Percentiles rank a stretch among this genome's conserved stretches.
Conservation (phyloP, 2,888 invertebrate genomes). For the Mellilla xanthometata region DNA sequence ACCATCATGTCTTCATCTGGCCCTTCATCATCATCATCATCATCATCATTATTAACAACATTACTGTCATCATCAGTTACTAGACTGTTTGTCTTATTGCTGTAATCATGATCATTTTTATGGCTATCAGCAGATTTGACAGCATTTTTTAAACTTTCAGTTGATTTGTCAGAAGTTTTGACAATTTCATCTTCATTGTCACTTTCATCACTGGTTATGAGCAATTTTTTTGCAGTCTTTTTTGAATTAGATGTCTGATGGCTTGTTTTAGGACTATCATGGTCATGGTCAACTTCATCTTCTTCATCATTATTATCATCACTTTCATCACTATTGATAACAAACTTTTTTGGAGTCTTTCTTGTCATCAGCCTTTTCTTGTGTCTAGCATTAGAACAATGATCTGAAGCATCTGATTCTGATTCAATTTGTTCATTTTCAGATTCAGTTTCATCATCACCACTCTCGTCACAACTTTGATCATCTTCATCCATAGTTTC, state of each 20-base stretch:
- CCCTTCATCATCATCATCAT: constrained; percentile 44
- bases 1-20: constrained; percentile 68
- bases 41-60: constrained; percentile 16
- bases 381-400: too few species aligned
- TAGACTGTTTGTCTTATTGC: background rate
- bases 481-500: constrained; percentile 10
- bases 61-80: constrained; percentile 12
- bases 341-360: background rate
- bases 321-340: background rate
- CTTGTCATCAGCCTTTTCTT: constrained; percentile 12
- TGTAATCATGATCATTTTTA: constrained; percentile 3
- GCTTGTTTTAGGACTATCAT: background rate
- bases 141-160: background rate
- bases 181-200: constrained; percentile 15
- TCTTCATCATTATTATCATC: background rate
- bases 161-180: background rate
- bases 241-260: background rate
- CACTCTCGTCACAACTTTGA: constrained; percentile 25
- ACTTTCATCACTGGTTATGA: constrained; percentile 20
- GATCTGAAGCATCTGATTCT: too few species aligned
- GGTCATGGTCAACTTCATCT: background rate
- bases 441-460: background rate
- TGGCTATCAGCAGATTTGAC: constrained; percentile 10
- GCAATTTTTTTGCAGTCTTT: constrained; percentile 9
- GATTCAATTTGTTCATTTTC: too few species aligned